Evolutionary conservation across 2,797 vertebrate species (phyloP).

Genomic region (Setipinna tenuifilis): DNA sequence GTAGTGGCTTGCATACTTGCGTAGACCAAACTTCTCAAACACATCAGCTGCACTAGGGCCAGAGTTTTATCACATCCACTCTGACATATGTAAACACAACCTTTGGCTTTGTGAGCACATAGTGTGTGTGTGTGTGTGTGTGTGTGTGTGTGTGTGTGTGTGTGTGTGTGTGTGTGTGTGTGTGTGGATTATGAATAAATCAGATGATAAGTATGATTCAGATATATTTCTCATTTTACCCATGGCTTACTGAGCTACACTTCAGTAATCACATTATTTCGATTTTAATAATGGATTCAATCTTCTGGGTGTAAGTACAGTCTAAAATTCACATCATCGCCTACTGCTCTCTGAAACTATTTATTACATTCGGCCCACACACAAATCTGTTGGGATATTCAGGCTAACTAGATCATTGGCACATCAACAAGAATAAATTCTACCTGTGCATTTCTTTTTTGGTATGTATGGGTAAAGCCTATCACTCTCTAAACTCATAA

Average conservation of each 20-base stretch:
- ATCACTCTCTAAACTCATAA: background rate
- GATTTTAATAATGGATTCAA: slow-evolving; percentile 15
- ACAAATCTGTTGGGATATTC: background rate
- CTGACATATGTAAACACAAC: too few species aligned
- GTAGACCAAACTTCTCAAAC: background rate
- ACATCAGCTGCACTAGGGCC: too few species aligned
- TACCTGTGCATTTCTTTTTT: background rate
- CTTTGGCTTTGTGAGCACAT: background rate
- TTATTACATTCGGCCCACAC: background rate
- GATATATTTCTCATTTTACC: slow-evolving; percentile 21
- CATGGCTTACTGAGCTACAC: slow-evolving; percentile 1
- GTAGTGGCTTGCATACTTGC: background rate
- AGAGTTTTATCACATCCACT: too few species aligned
- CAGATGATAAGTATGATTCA: background rate
- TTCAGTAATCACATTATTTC: background rate
- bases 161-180: background rate
- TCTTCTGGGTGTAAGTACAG: slow-evolving; percentile 12
- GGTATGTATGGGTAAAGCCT: background rate
- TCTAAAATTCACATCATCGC: background rate
- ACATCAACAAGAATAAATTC: background rate
- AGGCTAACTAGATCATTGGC: background rate
- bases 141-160: background rate
- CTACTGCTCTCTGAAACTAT: background rate
- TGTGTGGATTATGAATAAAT: slow-evolving; percentile 24
- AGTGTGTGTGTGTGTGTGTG: too few species aligned